phyloP scores from a whole-genome alignment of 2,888 invertebrate species.

The Cynaeus angustus region DNA sequence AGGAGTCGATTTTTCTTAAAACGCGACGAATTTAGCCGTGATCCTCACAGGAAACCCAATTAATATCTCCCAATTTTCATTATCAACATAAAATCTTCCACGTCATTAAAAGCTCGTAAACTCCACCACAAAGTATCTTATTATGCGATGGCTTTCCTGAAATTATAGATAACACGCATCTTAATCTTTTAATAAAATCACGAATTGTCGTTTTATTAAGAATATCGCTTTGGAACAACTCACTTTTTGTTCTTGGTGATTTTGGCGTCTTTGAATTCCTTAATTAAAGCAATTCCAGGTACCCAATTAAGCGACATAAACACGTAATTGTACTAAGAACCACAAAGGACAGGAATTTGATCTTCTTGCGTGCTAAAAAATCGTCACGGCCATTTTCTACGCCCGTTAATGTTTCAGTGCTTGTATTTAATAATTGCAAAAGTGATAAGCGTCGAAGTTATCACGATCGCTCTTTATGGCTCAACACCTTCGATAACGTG shows the following conservation, averaged over 20 bases:
- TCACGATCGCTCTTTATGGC: not conserved
- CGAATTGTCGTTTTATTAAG: slow-evolving; percentile 17
- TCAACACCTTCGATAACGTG: not conserved
- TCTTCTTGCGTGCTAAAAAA: not conserved
- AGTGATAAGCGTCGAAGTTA: not conserved
- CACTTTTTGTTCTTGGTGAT: slow-evolving; percentile 16
- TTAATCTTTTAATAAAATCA: slow-evolving; percentile 11
- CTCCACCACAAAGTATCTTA: slow-evolving; percentile 2
- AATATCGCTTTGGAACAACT: not conserved
- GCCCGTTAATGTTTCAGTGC: not conserved
- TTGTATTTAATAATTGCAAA: not conserved
- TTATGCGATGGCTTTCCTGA: slow-evolving; percentile 3
- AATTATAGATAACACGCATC: slow-evolving; percentile 11
- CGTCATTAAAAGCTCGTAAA: slow-evolving; percentile 24
- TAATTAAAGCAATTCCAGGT: slow-evolving; percentile 42
- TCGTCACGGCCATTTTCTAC: not conserved
- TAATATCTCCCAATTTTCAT: slow-evolving; percentile 7
- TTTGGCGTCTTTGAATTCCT: slow-evolving; percentile 40
- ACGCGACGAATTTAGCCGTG: too few relatives aligned
- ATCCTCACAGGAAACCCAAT: too few relatives aligned
- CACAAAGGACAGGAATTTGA: not conserved
- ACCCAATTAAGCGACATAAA: slow-evolving; percentile 38
- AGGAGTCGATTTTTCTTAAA: too few relatives aligned
- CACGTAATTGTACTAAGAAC: slow-evolving; percentile 33
- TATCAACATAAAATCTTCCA: slow-evolving; percentile 15